Conservation (phyloP, 2,888 invertebrate genomes). For the Megaustenia siamemsis region DNA sequence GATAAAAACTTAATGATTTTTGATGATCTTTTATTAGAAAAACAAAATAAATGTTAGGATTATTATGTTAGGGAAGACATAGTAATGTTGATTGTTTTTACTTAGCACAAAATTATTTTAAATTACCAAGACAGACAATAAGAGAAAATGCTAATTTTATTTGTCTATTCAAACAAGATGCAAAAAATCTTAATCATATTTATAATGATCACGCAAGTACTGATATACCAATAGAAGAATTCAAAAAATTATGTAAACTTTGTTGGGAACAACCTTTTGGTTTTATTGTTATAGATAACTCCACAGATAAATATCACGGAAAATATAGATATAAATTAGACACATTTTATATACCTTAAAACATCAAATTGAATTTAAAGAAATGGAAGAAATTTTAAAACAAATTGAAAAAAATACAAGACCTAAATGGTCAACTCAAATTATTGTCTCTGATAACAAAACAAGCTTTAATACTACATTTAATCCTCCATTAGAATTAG, state of each 20-base stretch:
- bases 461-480: too few relatives aligned
- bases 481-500: too few relatives aligned
- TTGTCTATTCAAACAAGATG: too few relatives aligned
- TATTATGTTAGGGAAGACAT: too few relatives aligned
- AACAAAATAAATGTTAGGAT: slow-evolving; percentile 36
- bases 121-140: too few relatives aligned
- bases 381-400: neutral
- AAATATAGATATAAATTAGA: slow-evolving; percentile 20
- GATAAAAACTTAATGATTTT: slow-evolving; percentile 33
- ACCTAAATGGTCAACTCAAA: too few relatives aligned
- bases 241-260: neutral
- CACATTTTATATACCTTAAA: neutral
- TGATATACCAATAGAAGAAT: slow-evolving; percentile 5
- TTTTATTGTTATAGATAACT: slow-evolving; percentile 11
- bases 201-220: neutral
- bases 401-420: too few relatives aligned
- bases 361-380: neutral
- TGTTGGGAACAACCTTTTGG: neutral
- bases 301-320: neutral
- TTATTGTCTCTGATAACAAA: too few relatives aligned
- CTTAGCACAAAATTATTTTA: neutral
- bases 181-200: neutral
- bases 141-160: too few relatives aligned
- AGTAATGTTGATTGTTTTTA: slow-evolving; percentile 19
- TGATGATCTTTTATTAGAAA: slow-evolving; percentile 23